Evolutionary conservation across 2,113 vertebrate species (phyloP).

Genomic region (Erpornis zantholeuca): DNA sequence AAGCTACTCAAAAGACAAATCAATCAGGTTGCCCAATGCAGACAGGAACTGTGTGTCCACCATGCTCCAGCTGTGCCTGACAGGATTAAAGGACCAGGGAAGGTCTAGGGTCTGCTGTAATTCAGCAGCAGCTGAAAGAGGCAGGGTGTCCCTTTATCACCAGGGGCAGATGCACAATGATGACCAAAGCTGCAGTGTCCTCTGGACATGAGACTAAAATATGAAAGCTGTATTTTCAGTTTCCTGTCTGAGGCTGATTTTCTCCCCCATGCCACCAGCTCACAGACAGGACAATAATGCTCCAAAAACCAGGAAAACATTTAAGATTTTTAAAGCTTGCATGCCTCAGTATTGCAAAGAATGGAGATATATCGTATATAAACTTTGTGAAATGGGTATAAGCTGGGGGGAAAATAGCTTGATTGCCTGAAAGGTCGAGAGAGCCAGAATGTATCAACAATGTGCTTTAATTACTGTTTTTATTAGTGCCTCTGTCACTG

Average conservation of each 20-base stretch:
- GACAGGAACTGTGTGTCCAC: neutral
- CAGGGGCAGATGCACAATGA: neutral
- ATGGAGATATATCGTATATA: neutral
- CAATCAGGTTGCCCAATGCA: neutral
- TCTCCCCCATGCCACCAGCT: neutral
- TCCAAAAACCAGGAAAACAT: neutral
- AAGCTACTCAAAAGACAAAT: neutral
- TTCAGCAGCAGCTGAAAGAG: neutral
- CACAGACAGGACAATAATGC: neutral
- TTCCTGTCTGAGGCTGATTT: neutral
- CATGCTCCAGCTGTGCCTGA: neutral
- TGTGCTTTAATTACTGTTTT: neutral
- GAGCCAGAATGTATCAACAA: neutral
- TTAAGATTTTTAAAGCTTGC: neutral
- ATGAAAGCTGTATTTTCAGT: neutral
- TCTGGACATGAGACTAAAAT: neutral
- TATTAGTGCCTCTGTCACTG: neutral
- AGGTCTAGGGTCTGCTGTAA: neutral
- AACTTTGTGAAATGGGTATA: neutral
- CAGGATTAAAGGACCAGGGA: neutral
- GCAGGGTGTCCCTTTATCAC: neutral
- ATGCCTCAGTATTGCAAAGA: neutral
- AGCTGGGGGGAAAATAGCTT: fast-evolving
- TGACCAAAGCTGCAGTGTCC: neutral
- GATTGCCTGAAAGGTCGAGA: neutral